Percentiles rank a stretch among this genome's conserved stretches.
These are phyloP conservation scores for Marmota monax DNA, from an alignment of 2,113 vertebrate genomes.

Conservation along the genomic window DNA sequence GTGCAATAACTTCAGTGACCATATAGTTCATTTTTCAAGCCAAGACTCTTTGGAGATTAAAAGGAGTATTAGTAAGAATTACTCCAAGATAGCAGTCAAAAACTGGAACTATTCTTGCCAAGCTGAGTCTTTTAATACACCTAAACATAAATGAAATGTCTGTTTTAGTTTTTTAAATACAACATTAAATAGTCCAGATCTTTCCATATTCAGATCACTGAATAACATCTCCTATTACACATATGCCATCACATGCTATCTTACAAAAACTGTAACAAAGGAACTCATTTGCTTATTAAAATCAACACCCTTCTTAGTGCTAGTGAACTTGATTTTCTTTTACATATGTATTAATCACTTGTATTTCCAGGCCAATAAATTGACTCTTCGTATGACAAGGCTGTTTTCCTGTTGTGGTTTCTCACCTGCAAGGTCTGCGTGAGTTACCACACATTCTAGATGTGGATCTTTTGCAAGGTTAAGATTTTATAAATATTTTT, in stretches of 20 bases:
- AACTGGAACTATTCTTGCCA: neutral
- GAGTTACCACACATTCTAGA: neutral
- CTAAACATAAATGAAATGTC: neutral
- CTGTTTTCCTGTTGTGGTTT: neutral
- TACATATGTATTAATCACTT: neutral
- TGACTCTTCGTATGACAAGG: neutral
- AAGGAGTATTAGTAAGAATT: neutral
- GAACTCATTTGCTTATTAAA: neutral
- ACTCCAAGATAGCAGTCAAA: neutral
- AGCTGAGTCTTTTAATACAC: neutral
- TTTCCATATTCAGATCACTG: neutral
- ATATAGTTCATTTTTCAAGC: neutral
- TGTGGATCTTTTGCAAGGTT: neutral
- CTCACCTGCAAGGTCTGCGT: neutral
- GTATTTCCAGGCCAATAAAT: neutral
- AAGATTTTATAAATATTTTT: neutral
- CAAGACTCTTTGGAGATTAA: neutral
- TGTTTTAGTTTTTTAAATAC: neutral
- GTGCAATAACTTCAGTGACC: neutral
- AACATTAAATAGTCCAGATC: neutral
- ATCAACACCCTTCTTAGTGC: neutral
- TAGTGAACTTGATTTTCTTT: neutral
- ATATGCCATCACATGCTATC: too few relatives aligned
- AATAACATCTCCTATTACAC: neutral
- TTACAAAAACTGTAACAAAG: neutral